Evolutionary conservation across 2,888 invertebrate species (phyloP), one percentile per base, ranked within the genome.

Genomic region (Heteromurus nitidus): DNA sequence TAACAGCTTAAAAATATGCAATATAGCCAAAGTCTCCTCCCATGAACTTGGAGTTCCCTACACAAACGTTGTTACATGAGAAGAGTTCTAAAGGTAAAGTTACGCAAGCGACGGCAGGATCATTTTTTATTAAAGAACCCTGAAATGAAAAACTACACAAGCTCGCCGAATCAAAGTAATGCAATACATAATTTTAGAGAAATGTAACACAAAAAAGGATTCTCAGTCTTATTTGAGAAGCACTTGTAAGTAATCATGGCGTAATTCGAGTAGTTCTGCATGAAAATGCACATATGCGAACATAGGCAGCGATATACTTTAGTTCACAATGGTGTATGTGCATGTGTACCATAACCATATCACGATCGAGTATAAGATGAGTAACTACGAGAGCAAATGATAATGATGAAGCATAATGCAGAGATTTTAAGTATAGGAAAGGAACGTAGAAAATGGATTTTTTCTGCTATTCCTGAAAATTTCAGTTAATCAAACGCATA

Each of bases 251-350:
- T 30, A 60, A 60, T 60, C 60, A 60, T 64, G 42, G 42, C 64
- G 64, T 64, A 64, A 64, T 64, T 64, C 64, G 64, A 64, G 64
- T 36, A 64, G 64, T 36, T n/a, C 13, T 36, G 5, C 36, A 36
- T n/a, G n/a, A n/a, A n/a, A n/a, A n/a, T n/a, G n/a, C n/a, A n/a
- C n/a, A n/a, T n/a, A n/a, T n/a, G n/a, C n/a, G n/a, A n/a, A n/a
- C n/a, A n/a, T n/a, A n/a, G n/a, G n/a, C n/a, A n/a, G n/a, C n/a
- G n/a, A n/a, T n/a, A n/a, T n/a, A n/a, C n/a, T n/a, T n/a, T n/a
- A n/a, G n/a, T n/a, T n/a, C n/a, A n/a, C n/a, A n/a, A n/a, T n/a
- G n/a, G n/a, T n/a, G n/a, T n/a, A n/a, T n/a, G n/a, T n/a, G n/a
- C n/a, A n/a, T 18, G 20, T 20, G 44, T 44, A 44, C 44, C 13